phyloP scores from a whole-genome alignment of 2,888 invertebrate species.

The Xestobium rufovillosum region DNA sequence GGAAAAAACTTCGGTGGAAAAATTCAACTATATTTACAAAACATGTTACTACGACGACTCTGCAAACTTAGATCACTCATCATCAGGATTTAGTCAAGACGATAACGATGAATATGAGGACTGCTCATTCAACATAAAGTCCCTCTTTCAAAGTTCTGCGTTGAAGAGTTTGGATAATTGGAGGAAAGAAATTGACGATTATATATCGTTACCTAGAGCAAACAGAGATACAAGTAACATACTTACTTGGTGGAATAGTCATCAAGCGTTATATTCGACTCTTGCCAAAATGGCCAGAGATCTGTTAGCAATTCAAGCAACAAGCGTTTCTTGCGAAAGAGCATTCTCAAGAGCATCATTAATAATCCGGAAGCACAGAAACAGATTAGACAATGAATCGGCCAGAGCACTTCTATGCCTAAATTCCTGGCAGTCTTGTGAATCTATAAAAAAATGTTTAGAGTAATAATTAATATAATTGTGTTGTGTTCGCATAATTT shows the following conservation, averaged over 20 bases:
- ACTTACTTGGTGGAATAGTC: slow-evolving; percentile 19
- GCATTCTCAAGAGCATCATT: slow-evolving; percentile 16
- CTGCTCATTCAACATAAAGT: slow-evolving; percentile 3
- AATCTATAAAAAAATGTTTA: too few species aligned
- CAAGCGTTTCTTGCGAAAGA: slow-evolving; percentile 16
- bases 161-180: too few species aligned
- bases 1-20: slow-evolving; percentile 3
- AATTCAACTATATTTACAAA: slow-evolving; percentile 14
- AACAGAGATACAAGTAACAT: slow-evolving; percentile 17
- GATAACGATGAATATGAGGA: slow-evolving; percentile 8
- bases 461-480: too few species aligned
- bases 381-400: slow-evolving; percentile 13
- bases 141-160: slow-evolving; percentile 2
- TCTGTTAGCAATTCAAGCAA: slow-evolving; percentile 13
- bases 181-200: slow-evolving; percentile 5
- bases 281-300: too few species aligned
- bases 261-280: slow-evolving; percentile 14
- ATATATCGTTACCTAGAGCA: slow-evolving; percentile 14
- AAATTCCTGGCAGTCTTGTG: slow-evolving; percentile 16
- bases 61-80: not conserved
- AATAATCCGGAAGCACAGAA: slow-evolving; percentile 14
- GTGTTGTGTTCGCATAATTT: too few species aligned
- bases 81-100: slow-evolving; percentile 9
- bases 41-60: slow-evolving; percentile 6
- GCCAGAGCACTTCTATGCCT: slow-evolving; percentile 13